phyloP scores from a whole-genome alignment of 2,113 vertebrate genomes.

The Pygoscelis adeliae region DNA sequence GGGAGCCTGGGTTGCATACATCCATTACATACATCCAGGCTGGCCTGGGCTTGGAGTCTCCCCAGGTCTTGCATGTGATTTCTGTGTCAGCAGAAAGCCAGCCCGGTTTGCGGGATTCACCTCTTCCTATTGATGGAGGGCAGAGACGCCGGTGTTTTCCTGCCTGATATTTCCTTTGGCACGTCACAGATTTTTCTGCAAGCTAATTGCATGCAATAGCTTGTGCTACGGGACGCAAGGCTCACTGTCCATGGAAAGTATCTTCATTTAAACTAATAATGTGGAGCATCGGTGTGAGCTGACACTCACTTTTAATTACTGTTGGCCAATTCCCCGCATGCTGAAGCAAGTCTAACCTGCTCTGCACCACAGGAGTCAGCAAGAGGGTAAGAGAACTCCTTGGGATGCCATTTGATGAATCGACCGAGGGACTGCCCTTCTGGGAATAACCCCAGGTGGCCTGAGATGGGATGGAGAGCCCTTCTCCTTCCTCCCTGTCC shows the following conservation, averaged over 20 bases:
- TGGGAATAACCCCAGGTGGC: background rate
- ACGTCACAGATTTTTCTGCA: background rate
- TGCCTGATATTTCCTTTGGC: background rate
- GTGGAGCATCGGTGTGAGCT: background rate
- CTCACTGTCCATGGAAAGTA: background rate
- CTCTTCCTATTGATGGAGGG: background rate
- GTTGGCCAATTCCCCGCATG: background rate
- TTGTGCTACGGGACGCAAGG: background rate
- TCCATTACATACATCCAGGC: background rate
- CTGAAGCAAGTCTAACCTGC: conserved; percentile 3
- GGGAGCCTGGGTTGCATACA: background rate
- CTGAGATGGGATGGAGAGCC: background rate
- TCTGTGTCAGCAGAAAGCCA: conserved; percentile 9
- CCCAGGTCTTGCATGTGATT: background rate
- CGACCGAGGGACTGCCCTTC: background rate
- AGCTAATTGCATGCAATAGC: background rate
- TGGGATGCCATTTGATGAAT: background rate
- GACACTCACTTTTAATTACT: conserved; percentile 29
- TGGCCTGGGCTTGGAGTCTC: background rate
- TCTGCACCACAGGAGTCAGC: background rate
- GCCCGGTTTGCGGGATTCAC: rapidly evolving
- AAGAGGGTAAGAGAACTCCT: background rate
- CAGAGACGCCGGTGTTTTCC: background rate
- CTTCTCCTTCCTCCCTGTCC: background rate
- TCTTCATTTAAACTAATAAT: conserved; percentile 40